Evolutionary conservation across 2,888 invertebrate genomes (phyloP), one percentile per base, ranked within the genome.

Genomic region (Neria commutata): DNA sequence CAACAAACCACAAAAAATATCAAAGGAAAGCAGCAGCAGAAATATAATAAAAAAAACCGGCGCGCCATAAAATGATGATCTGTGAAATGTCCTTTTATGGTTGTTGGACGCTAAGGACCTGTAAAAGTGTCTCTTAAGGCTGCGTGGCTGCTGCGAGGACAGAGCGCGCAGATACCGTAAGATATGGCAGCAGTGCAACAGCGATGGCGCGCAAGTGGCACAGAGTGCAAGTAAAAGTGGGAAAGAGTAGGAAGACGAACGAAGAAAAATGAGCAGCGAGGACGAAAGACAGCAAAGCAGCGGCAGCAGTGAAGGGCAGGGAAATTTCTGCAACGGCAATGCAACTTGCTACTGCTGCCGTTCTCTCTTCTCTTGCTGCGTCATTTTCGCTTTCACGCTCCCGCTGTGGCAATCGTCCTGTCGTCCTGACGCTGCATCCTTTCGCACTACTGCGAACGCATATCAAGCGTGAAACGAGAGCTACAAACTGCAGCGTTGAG

Each of bases 11-110:
- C 47, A 45, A 51, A 40, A 51, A 52, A 46, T 19, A n/a, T n/a
- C n/a, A n/a, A n/a, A n/a, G n/a, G 46, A 40, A 24, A 45, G 23
- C 25, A 56, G 37, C 25, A 59, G 47, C 4, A 37, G 55, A 25
- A 52, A 42, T 10, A 45, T n/a, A 45, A 49, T 33, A 54, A 51
- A 47, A 46, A 23, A 37, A 60, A 60, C 49, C 40, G 51, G 51
- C 6, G 54, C 42, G 52, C 61, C 66, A 68, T 66, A 66, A 73
- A 70, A 70, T 70, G 69, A 71, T 73, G 72, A 74, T 72, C 73
- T 69, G 67, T 67, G 65, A 68, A 70, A 67, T 66, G 65, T 66
- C 54, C 65, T 68, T 71, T 69, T 65, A 70, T 67, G 66, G 66
- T 61, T 62, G 62, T 65, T 60, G 67, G 65, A 66, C 65, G 53